Percentiles rank a stretch among this genome's conserved stretches.
Evolutionary conservation across 2,113 vertebrate genomes (phyloP).

Genomic region (Numenius arquata): DNA sequence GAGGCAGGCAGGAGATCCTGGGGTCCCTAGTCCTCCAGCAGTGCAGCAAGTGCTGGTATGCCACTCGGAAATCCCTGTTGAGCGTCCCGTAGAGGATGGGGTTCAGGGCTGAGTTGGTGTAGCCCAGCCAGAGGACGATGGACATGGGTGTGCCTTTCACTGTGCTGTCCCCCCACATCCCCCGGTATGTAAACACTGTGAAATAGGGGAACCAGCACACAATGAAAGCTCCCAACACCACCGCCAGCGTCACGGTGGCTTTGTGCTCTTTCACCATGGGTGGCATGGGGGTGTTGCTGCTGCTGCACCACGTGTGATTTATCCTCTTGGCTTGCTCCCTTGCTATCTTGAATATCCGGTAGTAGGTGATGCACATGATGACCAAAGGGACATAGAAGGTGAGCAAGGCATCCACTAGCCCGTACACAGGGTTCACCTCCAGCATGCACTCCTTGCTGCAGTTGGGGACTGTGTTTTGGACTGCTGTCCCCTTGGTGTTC

Average conservation of each 20-base stretch:
- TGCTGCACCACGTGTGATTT: conserved; percentile 61
- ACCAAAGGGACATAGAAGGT: conserved; percentile 92
- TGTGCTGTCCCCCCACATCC: conserved; percentile 65
- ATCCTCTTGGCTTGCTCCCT: conserved; percentile 89
- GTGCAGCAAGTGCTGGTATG: conserved; percentile 83
- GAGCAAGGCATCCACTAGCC: conserved; percentile 83
- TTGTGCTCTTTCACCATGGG: conserved; percentile 87
- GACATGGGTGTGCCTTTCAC: conserved; percentile 62
- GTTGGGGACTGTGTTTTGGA: conserved; percentile 72
- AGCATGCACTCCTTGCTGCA: conserved; percentile 75
- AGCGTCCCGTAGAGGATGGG: conserved; percentile 89
- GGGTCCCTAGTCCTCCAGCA: conserved; percentile 46
- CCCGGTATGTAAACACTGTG: conserved; percentile 82
- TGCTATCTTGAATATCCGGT: conserved; percentile 88
- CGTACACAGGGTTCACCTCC: conserved; percentile 85
- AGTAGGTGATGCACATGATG: conserved; percentile 92
- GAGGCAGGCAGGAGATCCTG: background rate
- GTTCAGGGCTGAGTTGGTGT: conserved; percentile 92
- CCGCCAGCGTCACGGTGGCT: conserved; percentile 86
- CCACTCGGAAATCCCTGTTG: conserved; percentile 89
- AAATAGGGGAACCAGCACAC: conserved; percentile 97
- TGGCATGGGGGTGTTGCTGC: conserved; percentile 63
- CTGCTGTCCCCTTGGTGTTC: conserved; percentile 83
- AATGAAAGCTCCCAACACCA: conserved; percentile 89
- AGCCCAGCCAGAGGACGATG: conserved; percentile 88